Base-by-base conservation (phyloP, 2,797 vertebrate species). In the Austrolebias charrua region DNA sequence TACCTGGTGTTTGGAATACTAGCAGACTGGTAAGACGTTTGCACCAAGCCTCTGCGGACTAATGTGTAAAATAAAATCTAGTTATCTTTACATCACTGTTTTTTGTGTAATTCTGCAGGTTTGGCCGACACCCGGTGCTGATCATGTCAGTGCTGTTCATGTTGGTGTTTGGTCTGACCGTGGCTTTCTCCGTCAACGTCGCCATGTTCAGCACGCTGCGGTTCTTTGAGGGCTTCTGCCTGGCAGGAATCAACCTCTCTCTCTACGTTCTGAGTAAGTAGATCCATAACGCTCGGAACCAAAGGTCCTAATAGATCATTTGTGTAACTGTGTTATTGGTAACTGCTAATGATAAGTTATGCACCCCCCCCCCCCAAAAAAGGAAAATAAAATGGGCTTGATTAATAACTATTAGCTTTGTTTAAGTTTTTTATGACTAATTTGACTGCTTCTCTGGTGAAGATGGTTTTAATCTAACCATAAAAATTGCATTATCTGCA, bases 171-270 rank as follows among this genome's bases (percentile, higher is more conserved):
- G 97, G 97, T 69, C 86, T 98, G 84, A 92, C 94, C 0, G 96
- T 99, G 90, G 96, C 97, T 28, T 95, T 99, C 74, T 99, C 97
- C 0, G 91, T 95, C 85, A 95, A 98, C 6, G 94, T 96, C 74
- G 94, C 95, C 19, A 98, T 98, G 97, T 98, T 98, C 93, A 98
- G 96, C 95, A 98, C 97, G 31, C 93, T 99, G 90, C 94, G 97
- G 74, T 99, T 99, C 93, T 98, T 99, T 19, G 97, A 99, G 86
- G 97, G 97, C 54, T 99, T 99, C 89, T 97, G 96, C 86, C 91
- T 98, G 84, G 96, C 97, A 48, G 97, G 97, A 72, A 95, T 99
- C 82, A 92, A 90, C 14, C 95, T 99, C 31, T 95, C 95, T 13
- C 90, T 99, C 78, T 98, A 95, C 0, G 94, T 95, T 35, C 88